Conservation (phyloP, 2,888 invertebrate genomes). For the Dolomedes plantarius region DNA sequence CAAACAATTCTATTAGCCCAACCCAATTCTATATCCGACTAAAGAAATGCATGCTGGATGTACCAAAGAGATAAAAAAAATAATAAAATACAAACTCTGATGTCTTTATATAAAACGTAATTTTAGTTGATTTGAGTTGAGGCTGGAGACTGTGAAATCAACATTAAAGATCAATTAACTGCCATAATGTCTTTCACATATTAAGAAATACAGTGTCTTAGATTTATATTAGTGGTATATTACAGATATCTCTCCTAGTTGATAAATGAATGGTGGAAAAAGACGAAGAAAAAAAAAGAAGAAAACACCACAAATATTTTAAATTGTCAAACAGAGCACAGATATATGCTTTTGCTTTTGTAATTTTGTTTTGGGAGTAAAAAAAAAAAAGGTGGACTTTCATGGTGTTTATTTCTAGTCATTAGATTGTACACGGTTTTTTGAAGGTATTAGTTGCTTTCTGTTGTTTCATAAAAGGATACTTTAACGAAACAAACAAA, state of each 20-base stretch:
- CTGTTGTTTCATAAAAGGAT: not conserved
- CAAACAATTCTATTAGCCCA: too few relatives aligned
- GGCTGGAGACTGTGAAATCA: not conserved
- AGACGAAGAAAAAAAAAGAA: not conserved
- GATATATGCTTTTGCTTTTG: not conserved
- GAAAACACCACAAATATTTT: not conserved
- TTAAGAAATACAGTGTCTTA: constrained; percentile 53
- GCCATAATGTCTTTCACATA: constrained; percentile 65
- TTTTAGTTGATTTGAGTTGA: not conserved
- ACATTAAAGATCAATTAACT: constrained; percentile 51
- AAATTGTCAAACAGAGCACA: not conserved
- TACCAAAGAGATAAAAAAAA: too few relatives aligned
- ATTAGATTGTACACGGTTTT: not conserved
- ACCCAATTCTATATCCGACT: too few relatives aligned
- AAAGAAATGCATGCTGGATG: too few relatives aligned
- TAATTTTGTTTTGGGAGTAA: not conserved
- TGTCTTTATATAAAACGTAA: too few relatives aligned
- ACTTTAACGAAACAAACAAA: too few relatives aligned
- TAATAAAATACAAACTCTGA: too few relatives aligned
- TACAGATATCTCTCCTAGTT: not conserved
- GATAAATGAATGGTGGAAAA: too few relatives aligned
- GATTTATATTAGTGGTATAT: not conserved
- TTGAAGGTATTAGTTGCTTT: not conserved
- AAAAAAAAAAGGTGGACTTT: not conserved
- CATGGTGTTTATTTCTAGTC: constrained; percentile 7